Percentiles rank a stretch among this genome's conserved stretches.
phyloP scores from a whole-genome alignment of 2,888 invertebrate species.

The Eilema depressum region DNA sequence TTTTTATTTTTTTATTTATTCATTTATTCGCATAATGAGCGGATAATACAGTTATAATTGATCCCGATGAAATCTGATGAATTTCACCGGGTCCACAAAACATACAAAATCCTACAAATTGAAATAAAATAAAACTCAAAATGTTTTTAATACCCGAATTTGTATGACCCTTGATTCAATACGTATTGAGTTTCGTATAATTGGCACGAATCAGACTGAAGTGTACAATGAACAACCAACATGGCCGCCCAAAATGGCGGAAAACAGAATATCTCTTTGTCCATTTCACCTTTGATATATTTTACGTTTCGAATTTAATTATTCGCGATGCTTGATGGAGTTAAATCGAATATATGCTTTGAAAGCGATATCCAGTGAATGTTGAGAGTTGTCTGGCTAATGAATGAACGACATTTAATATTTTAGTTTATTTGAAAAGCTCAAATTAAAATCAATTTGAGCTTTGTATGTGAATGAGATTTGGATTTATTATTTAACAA shows the following conservation, averaged over 20 bases:
- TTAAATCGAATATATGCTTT: background rate
- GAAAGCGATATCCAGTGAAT: background rate
- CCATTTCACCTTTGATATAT: conserved; percentile 15
- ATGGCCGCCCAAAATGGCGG: conserved; percentile 4
- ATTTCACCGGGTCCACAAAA: no score
- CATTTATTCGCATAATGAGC: no score
- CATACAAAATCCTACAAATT: no score
- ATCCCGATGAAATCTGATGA: no score
- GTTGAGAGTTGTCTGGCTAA: background rate
- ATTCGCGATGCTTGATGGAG: conserved; percentile 16
- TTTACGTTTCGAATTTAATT: conserved; percentile 31
- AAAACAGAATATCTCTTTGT: conserved; percentile 19
- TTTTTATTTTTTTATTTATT: no score
- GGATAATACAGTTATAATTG: no score
- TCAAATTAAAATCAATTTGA: background rate
- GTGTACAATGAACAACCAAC: background rate
- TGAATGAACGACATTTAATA: background rate
- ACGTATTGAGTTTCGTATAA: conserved; percentile 9
- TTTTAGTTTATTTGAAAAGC: background rate
- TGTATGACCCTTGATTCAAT: background rate
- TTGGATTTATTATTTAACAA: background rate
- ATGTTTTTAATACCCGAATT: background rate
- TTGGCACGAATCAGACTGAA: conserved; percentile 3
- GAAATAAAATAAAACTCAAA: background rate
- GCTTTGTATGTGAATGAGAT: no score